These are phyloP conservation scores for Minunthozetes semirufus DNA, from an alignment of 2,888 invertebrate genomes.

Conservation along the genomic window DNA sequence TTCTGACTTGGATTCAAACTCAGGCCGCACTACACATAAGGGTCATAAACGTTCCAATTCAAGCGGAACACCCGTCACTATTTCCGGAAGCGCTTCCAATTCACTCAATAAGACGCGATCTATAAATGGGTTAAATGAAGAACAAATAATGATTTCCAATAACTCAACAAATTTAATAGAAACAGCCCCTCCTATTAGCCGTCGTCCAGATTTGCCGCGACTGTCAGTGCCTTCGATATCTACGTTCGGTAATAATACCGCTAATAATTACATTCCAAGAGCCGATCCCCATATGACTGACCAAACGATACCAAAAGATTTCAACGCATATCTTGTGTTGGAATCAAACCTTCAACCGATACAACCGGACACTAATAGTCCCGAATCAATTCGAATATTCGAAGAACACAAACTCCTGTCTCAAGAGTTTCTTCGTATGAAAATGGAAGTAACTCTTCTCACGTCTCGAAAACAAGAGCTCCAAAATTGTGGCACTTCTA, in stretches of 20 bases:
- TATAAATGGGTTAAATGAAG: constrained; percentile 10
- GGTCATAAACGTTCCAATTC: constrained; percentile 35
- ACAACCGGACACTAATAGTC: constrained; percentile 66
- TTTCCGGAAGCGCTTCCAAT: not conserved
- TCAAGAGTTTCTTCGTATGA: constrained; percentile 78
- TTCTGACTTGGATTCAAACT: constrained; percentile 28
- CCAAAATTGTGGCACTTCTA: not conserved
- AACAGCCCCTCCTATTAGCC: not conserved
- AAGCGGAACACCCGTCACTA: constrained; percentile 19
- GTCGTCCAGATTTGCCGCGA: not conserved
- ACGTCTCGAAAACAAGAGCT: constrained; percentile 64
- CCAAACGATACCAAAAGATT: not conserved
- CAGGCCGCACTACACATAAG: constrained; percentile 11
- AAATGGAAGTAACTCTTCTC: constrained; percentile 74
- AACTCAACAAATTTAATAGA: not conserved
- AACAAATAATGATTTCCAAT: not conserved
- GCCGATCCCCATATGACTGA: too few relatives aligned
- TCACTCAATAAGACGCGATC: constrained; percentile 17
- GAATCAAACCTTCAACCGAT: constrained; percentile 71
- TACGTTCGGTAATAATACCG: too few relatives aligned
- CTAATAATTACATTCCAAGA: not conserved
- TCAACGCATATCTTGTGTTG: constrained; percentile 65
- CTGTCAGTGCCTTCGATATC: not conserved
- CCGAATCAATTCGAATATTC: constrained; percentile 74
- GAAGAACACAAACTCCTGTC: constrained; percentile 76